Evolutionary conservation across 1,140 invertebrate genomes (phyloP).

Genomic region (Drosophila pachea): DNA sequence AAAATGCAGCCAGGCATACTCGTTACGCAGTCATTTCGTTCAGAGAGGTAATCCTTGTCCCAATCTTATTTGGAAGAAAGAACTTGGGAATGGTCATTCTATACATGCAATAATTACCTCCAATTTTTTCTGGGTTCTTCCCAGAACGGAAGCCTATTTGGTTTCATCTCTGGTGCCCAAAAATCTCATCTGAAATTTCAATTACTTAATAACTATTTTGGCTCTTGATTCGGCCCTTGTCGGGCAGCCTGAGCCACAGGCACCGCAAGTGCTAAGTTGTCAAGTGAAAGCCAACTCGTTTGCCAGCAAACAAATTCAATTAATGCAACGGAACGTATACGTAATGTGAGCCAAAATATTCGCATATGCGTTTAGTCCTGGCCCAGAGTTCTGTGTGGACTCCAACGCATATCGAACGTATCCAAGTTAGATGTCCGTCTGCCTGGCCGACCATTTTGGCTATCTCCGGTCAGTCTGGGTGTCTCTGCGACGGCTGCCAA

Average conservation of each 20-base stretch:
- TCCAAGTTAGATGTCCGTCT: conserved; percentile 32
- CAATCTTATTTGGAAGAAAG: too few species aligned
- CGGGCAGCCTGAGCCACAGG: too few species aligned
- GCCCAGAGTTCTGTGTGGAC: background rate
- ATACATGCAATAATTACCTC: too few species aligned
- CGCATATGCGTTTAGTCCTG: background rate
- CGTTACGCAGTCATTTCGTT: too few species aligned
- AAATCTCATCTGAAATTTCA: too few species aligned
- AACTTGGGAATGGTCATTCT: background rate
- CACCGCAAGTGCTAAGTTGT: conserved; percentile 56
- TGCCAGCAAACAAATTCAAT: conserved; percentile 64
- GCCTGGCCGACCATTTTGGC: conserved; percentile 28
- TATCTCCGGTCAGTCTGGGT: conserved; percentile 24
- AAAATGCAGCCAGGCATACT: conserved; percentile 56
- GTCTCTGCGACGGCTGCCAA: conserved; percentile 16
- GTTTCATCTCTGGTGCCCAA: too few species aligned
- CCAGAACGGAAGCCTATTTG: too few species aligned
- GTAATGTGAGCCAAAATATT: conserved; percentile 26
- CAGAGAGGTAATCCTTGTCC: conserved; percentile 10
- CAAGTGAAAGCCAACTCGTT: conserved; percentile 22
- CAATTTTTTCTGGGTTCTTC: too few species aligned
- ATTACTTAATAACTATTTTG: conserved; percentile 23
- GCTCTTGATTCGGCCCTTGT: conserved; percentile 13
- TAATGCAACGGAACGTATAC: conserved; percentile 41
- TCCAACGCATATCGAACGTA: conserved; percentile 29